A percentile compares a stretch with the other conserved stretches of the same genome.
These are phyloP conservation scores for Drosophila littoralis DNA, from an alignment of 1,140 invertebrate species.

Conservation along the genomic window DNA sequence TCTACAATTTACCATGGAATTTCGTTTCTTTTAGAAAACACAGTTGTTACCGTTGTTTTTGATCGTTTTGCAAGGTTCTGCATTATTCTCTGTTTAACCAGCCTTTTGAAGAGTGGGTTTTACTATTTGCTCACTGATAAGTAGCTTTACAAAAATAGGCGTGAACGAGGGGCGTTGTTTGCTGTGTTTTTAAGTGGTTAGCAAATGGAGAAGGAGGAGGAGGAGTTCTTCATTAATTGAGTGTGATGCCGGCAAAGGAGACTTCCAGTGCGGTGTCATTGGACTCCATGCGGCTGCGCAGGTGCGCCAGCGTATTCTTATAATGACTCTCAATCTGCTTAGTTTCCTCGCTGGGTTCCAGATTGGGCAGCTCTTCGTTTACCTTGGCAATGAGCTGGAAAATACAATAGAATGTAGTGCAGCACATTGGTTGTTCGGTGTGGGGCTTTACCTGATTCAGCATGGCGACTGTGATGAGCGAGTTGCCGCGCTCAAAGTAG, in stretches of 20 bases:
- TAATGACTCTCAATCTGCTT: slow-evolving; percentile 98
- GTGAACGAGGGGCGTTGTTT: slow-evolving; percentile 31
- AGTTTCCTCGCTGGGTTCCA: slow-evolving; percentile 97
- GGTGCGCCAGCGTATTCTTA: slow-evolving; percentile 93
- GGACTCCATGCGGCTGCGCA: slow-evolving; percentile 88
- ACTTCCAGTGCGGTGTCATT: slow-evolving; percentile 87
- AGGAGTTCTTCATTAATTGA: slow-evolving; percentile 63
- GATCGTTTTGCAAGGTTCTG: slow-evolving; percentile 15
- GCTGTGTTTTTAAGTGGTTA: slow-evolving; percentile 19
- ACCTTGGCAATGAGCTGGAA: slow-evolving; percentile 96
- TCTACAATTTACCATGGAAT: slow-evolving; percentile 46
- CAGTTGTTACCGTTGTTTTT: slow-evolving; percentile 20
- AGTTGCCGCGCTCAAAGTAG: slow-evolving; percentile 97
- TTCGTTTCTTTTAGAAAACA: slow-evolving; percentile 40
- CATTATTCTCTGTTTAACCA: slow-evolving; percentile 30
- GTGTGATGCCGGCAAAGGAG: slow-evolving; percentile 83
- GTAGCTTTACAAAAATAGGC: slow-evolving; percentile 58
- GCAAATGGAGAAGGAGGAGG: slow-evolving; percentile 6
- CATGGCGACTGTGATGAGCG: slow-evolving; percentile 88
- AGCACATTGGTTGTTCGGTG: not conserved
- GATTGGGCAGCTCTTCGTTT: slow-evolving; percentile 94
- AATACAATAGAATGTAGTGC: not conserved
- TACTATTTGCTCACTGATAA: slow-evolving; percentile 42
- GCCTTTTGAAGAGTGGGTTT: slow-evolving; percentile 40
- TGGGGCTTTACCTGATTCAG: slow-evolving; percentile 85